Evolutionary conservation across 30 jellyfish, hydroid and myxozoan species (phyloP).

Genomic region (Hydractinia echinata): DNA sequence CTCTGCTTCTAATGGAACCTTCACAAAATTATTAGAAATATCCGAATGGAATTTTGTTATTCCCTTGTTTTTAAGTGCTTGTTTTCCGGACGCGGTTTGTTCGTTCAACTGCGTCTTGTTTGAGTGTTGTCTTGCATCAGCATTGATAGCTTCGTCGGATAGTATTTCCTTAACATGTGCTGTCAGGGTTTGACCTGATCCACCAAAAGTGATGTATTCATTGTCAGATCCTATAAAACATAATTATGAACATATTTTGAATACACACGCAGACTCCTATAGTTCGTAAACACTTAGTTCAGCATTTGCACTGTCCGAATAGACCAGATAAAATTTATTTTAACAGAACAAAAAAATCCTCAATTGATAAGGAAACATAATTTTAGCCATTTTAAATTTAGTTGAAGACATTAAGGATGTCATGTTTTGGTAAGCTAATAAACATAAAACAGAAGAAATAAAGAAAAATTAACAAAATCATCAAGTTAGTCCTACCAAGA

Average conservation of each 20-base stretch:
- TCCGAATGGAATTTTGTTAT: background rate
- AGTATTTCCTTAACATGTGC: constrained; percentile 6
- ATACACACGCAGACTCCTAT: too few relatives aligned
- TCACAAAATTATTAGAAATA: background rate
- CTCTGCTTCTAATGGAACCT: constrained; percentile 19
- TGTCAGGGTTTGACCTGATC: constrained; percentile 25
- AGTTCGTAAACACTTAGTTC: too few relatives aligned
- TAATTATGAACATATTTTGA: background rate
- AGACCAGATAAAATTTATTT: too few relatives aligned
- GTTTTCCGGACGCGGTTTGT: background rate
- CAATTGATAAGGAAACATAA: too few relatives aligned
- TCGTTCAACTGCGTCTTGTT: background rate
- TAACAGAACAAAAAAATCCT: too few relatives aligned
- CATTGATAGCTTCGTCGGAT: background rate
- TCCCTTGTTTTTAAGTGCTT: background rate
- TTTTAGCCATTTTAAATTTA: background rate
- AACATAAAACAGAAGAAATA: too few relatives aligned
- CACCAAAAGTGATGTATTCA: constrained; percentile 31
- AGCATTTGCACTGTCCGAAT: too few relatives aligned
- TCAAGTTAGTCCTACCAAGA: constrained; percentile 44
- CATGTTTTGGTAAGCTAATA: too few relatives aligned
- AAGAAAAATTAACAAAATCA: background rate
- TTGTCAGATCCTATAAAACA: constrained; percentile 16
- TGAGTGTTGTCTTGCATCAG: background rate
- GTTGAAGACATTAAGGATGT: too few relatives aligned